These are phyloP conservation scores for Microtus ochrogaster DNA, from an alignment of 2,113 vertebrate genomes.

Conservation along the genomic window DNA sequence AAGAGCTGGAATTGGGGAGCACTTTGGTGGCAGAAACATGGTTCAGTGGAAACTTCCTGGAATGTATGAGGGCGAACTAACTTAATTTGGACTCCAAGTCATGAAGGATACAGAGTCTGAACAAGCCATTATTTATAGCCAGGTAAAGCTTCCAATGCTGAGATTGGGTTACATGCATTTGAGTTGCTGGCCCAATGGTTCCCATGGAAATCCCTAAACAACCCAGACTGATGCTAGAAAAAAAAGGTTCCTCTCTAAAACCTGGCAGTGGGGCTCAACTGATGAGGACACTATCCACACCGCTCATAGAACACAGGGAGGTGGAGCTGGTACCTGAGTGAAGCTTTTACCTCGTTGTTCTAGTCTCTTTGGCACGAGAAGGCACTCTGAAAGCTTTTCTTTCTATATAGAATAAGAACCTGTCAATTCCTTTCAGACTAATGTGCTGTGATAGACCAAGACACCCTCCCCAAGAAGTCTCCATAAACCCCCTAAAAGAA, in stretches of 20 bases:
- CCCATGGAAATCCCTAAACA: background rate
- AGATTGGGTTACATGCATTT: background rate
- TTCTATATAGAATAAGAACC: too few relatives aligned
- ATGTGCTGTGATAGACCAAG: too few relatives aligned
- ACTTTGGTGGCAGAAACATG: background rate
- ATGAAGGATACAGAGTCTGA: background rate
- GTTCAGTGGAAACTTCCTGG: background rate
- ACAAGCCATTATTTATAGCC: background rate
- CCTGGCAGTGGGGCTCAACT: background rate
- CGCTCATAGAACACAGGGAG: background rate
- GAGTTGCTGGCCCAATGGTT: background rate
- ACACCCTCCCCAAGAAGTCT: too few relatives aligned
- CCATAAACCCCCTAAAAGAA: too few relatives aligned
- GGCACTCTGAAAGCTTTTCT: background rate
- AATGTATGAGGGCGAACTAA: too few relatives aligned
- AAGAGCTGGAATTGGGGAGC: background rate
- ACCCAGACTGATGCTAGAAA: background rate
- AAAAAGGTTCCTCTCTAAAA: background rate
- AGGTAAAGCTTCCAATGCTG: background rate
- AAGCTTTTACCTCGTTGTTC: background rate
- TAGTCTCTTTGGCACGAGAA: background rate
- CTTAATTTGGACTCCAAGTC: background rate
- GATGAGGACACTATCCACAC: background rate
- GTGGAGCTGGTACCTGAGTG: background rate
- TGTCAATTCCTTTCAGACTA: too few relatives aligned